phyloP scores from a whole-genome alignment of 2,797 vertebrate genomes.

The Cynodonichthys magdalenae region DNA sequence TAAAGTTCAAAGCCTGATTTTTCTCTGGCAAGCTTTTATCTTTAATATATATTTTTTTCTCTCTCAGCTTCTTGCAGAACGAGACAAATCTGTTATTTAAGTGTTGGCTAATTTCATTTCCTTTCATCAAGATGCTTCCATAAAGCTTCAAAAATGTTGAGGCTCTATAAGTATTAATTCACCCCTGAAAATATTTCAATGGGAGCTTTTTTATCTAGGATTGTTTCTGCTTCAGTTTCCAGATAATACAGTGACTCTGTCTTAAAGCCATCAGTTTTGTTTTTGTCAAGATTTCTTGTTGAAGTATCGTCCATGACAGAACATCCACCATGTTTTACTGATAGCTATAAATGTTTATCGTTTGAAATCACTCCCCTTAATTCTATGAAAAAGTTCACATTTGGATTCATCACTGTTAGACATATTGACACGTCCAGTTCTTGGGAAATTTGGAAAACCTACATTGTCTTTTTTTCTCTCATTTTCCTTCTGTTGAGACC shows the following conservation, averaged over 20 bases:
- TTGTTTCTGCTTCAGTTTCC: not conserved
- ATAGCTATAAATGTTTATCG: not conserved
- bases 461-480: too few species aligned
- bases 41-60: too few species aligned
- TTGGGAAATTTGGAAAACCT: too few species aligned
- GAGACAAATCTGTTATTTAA: not conserved
- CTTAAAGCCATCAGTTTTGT: not conserved
- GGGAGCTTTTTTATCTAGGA: not conserved
- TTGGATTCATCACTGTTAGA: not conserved
- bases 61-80: too few species aligned
- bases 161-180: not conserved
- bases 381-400: not conserved
- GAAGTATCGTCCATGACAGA: not conserved
- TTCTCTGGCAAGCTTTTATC: too few species aligned
- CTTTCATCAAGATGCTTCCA: not conserved
- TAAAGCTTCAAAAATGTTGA: not conserved
- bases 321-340: not conserved
- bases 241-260: not conserved
- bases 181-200: not conserved
- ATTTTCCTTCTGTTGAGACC: too few species aligned
- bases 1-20: too few species aligned
- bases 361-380: not conserved
- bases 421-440: not conserved
- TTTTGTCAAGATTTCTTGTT: too few species aligned
- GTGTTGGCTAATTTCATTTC: not conserved